Conservation (phyloP, 2,888 invertebrate species). For the Hecatera dysodea region DNA sequence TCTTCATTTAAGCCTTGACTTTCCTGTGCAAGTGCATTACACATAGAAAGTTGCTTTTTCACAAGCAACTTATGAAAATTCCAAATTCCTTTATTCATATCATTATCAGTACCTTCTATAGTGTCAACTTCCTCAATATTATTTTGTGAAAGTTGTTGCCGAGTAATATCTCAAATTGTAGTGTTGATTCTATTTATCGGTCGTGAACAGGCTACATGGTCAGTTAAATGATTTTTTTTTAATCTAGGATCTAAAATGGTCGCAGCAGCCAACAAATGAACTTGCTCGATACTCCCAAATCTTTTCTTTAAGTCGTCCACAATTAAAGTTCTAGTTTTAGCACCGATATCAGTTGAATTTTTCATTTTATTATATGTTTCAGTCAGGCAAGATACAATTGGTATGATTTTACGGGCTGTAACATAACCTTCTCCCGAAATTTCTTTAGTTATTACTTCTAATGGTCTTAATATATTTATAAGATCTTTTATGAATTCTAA, state of each 20-base stretch:
- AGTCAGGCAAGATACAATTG: constrained; percentile 66
- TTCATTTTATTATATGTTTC: constrained; percentile 67
- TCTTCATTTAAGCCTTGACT: constrained; percentile 66
- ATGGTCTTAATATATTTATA: constrained; percentile 65
- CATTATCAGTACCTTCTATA: neutral
- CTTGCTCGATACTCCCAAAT: constrained; percentile 50
- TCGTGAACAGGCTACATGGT: constrained; percentile 50
- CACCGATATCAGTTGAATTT: constrained; percentile 61
- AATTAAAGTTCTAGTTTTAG: constrained; percentile 20
- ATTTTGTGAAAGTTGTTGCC: neutral
- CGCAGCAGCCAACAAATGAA: constrained; percentile 63
- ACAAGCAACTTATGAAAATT: constrained; percentile 64
- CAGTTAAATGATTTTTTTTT: constrained; percentile 62
- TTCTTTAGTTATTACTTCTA: constrained; percentile 68
- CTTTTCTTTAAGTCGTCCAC: neutral
- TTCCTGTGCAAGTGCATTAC: constrained; percentile 61
- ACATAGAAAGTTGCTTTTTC: constrained; percentile 62
- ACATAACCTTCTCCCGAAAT: constrained; percentile 65
- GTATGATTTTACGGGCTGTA: constrained; percentile 46
- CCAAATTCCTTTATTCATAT: constrained; percentile 14
- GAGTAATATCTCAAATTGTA: constrained; percentile 7
- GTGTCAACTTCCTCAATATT: constrained; percentile 10
- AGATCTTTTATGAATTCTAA: constrained; percentile 64
- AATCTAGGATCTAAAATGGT: constrained; percentile 67
- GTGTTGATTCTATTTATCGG: constrained; percentile 11